Base-by-base conservation (phyloP, 2,113 vertebrate genomes). In the Seriola dumerili region DNA sequence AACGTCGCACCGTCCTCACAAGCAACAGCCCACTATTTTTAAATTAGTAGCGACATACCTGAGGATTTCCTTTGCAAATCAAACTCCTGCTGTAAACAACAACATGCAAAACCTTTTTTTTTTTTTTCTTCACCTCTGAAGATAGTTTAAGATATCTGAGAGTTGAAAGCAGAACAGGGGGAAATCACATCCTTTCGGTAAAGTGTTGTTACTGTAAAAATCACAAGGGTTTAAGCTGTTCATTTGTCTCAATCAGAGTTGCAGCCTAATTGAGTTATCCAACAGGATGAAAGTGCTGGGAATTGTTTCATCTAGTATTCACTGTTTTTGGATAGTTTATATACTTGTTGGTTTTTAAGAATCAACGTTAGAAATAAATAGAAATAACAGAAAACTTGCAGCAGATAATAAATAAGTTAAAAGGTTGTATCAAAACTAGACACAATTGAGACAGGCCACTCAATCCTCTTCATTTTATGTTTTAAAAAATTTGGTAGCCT, bases 371-470 rank as follows among this genome's bases (percentile, higher is more conserved):
- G 5, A 11, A 32, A 66, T 36, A 36, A 36, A 36, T 6, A 42
- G 8, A 42, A 42, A 42, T 2, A 42, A 42, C 8, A 10, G 14
- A 61, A 78, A 78, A 78, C 21, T 12, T 29, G 44, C 8, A 36
- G 38, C 4, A 34, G 19, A 23, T 4, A 38, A 68, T n/a, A 19
- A 46, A 48, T 67, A 0, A 68, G 29, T 12, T 44, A n/a, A 57
- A 29, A 58, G 17, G 19, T 17, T 11, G 50, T 6, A 16, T 40
- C 21, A 46, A 44, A 59, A 46, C 23, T 11, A 55, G 23, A 58
- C n/a, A 42, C 4, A 58, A 23, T 10, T 65, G 67, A 70, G 16
- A 29, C n/a, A 14, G 73, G 40, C 63, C n/a, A 71, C 19, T 68
- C 5, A 46, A 66, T 58, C n/a, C 50, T 2, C 11, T 58, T 57